A percentile compares a stretch with the other conserved stretches of the same genome.
Evolutionary conservation across 2,888 invertebrate genomes (phyloP).

Genomic region (Pollenia labialis): DNA sequence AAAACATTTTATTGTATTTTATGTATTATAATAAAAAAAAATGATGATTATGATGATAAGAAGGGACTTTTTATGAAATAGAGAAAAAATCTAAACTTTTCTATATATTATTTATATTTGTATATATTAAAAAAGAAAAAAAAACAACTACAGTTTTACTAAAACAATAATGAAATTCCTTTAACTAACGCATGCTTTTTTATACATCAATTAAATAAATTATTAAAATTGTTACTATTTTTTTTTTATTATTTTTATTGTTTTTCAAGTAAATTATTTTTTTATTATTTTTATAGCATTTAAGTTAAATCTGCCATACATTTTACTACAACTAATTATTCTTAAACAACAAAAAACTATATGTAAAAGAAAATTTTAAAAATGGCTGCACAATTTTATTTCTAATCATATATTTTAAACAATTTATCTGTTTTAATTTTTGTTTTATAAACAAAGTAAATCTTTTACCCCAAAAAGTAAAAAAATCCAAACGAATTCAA

Average conservation of each 20-base stretch:
- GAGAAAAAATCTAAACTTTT: slow-evolving; percentile 23
- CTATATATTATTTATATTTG: slow-evolving; percentile 27
- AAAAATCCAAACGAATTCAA: background rate
- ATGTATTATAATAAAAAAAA: background rate
- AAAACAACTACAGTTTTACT: background rate
- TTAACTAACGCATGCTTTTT: slow-evolving; percentile 21
- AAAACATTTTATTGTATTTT: slow-evolving; percentile 15
- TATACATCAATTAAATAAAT: slow-evolving; percentile 8
- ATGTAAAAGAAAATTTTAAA: slow-evolving; percentile 13
- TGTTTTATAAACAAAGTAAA: slow-evolving; percentile 60
- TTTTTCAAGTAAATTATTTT: slow-evolving; percentile 53
- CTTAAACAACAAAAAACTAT: slow-evolving; percentile 43
- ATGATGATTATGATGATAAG: slow-evolving; percentile 2
- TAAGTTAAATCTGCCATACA: slow-evolving; percentile 74
- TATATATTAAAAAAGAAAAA: slow-evolving; percentile 49
- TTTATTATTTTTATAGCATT: slow-evolving; percentile 67
- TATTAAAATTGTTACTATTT: slow-evolving; percentile 45
- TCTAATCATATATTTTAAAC: slow-evolving; percentile 16
- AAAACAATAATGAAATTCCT: background rate
- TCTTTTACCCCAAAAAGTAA: background rate
- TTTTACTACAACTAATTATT: slow-evolving; percentile 59
- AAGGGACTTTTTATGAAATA: slow-evolving; percentile 22
- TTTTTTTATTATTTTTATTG: background rate
- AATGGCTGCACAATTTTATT: slow-evolving; percentile 55
- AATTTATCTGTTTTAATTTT: background rate